phyloP scores from a whole-genome alignment of 2,888 invertebrate genomes.

The Zaprionus bogoriensis region DNA sequence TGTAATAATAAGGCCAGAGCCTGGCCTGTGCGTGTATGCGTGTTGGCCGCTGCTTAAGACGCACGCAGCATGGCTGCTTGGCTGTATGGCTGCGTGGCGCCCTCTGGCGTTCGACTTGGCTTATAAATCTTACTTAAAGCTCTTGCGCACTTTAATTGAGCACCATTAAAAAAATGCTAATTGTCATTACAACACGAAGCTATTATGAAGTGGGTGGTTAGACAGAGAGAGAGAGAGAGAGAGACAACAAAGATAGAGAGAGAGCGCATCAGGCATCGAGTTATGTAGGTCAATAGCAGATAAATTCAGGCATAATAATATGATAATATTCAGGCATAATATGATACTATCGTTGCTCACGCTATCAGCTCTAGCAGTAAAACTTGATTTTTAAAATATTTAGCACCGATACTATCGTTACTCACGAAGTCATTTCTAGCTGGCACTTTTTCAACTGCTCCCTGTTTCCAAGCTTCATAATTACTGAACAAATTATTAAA shows the following conservation, averaged over 20 bases:
- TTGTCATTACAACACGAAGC: conserved; percentile 56
- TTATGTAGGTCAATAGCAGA: background rate
- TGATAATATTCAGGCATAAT: too few species aligned
- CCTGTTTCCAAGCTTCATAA: too few species aligned
- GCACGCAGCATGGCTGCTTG: conserved; percentile 37
- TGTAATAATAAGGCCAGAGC: conserved; percentile 72
- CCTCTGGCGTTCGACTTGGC: conserved; percentile 35
- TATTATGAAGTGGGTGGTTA: conserved; percentile 4
- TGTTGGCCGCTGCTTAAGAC: conserved; percentile 45
- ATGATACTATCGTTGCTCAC: too few species aligned
- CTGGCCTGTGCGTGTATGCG: conserved; percentile 29
- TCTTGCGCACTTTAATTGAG: conserved; percentile 59
- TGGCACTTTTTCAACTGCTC: too few species aligned
- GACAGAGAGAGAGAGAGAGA: background rate
- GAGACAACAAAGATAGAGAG: background rate
- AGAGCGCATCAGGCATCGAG: background rate
- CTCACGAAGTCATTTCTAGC: too few species aligned
- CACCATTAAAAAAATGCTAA: conserved; percentile 71
- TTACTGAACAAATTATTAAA: too few species aligned
- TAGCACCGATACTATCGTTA: too few species aligned
- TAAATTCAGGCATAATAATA: background rate
- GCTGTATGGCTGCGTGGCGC: conserved; percentile 16
- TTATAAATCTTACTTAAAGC: conserved; percentile 74
- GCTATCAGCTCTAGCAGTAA: too few species aligned
- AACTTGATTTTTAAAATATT: too few species aligned